Base-by-base conservation (phyloP, 1,140 invertebrate genomes). In the Penaeus japonicus region DNA sequence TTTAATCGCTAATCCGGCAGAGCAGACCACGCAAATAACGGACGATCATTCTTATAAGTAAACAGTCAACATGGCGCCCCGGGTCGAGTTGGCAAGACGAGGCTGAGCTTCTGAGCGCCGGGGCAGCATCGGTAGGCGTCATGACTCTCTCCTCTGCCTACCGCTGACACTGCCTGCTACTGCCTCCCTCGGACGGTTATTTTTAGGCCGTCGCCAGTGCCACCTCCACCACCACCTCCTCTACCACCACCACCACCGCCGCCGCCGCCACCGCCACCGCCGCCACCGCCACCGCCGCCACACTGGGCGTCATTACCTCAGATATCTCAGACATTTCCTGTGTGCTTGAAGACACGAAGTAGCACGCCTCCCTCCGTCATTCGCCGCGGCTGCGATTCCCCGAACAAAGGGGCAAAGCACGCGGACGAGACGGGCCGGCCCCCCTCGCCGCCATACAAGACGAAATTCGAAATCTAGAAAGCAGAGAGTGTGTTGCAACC, bases 161-260 rank as follows among this genome's bases (percentile, higher is more conserved):
- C 70, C 70, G 27, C 27, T 32, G 27, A 32, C 70, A 27, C 27
- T 32, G 27, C 27, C 70, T 73, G 70, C 70, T 73, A 73, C 70
- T 73, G 70, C 70, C 70, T 73, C 70, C 70, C 70, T 32, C 35
- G 70, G 70, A 12, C 70, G 70, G 70, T 73, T 73, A 73, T 73
- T 73, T 73, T 73, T 73, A 73, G 70, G 70, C 70, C 70, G 70
- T 73, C 70, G 35, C 70, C 24, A 73, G 70, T 73, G 70, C 70
- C 70, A 73, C 70, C 70, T 30, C 35, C 70, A 32, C 70, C 70
- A 27, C 27, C 70, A 30, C 70, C 70, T 30, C 70, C 27, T n/a
- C 47, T 15, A 7, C 47, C 7, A 47, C 47, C 47, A 12, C n/a
- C 70, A 15, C 47, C 47, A 15, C 47, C n/a, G n/a, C n/a, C n/a